These are phyloP conservation scores for Zeus faber DNA, from an alignment of 2,113 vertebrate species.

Conservation along the genomic window DNA sequence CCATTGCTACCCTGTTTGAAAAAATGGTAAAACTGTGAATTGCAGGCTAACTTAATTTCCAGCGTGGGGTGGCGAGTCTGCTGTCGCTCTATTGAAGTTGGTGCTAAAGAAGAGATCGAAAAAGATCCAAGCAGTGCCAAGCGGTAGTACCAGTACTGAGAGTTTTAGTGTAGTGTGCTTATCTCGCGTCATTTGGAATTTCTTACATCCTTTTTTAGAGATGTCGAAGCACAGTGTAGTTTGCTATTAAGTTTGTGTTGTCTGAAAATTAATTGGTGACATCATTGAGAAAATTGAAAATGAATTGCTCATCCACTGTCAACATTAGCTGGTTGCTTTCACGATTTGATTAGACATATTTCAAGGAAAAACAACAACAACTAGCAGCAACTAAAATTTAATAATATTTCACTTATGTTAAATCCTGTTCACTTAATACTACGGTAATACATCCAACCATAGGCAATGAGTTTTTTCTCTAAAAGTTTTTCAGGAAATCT, in stretches of 20 bases:
- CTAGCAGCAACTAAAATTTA: too few relatives aligned
- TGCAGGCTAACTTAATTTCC: constrained; percentile 9
- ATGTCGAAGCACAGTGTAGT: constrained; percentile 10
- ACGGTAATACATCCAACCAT: too few relatives aligned
- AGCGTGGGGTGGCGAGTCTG: constrained; percentile 1
- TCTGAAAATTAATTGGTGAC: too few relatives aligned
- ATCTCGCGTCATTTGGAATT: constrained; percentile 40
- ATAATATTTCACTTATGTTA: too few relatives aligned
- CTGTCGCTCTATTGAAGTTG: constrained; percentile 16
- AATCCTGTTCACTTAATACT: too few relatives aligned
- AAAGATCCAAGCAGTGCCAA: constrained; percentile 13
- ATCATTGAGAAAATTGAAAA: neutral
- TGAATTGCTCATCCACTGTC: constrained; percentile 1
- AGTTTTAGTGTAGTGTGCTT: constrained; percentile 17
- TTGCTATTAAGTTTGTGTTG: constrained; percentile 22
- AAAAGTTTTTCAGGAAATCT: too few relatives aligned
- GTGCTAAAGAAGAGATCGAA: neutral
- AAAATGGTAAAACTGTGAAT: constrained; percentile 15
- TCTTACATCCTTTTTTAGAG: constrained; percentile 43
- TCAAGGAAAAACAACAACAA: neutral
- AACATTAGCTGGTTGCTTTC: neutral
- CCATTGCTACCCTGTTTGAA: neutral
- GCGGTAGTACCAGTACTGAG: constrained; percentile 1
- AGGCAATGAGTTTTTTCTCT: too few relatives aligned
- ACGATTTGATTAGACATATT: neutral